Conservation (phyloP, 2,113 vertebrate genomes). For the Hippocampus mohnikei region DNA sequence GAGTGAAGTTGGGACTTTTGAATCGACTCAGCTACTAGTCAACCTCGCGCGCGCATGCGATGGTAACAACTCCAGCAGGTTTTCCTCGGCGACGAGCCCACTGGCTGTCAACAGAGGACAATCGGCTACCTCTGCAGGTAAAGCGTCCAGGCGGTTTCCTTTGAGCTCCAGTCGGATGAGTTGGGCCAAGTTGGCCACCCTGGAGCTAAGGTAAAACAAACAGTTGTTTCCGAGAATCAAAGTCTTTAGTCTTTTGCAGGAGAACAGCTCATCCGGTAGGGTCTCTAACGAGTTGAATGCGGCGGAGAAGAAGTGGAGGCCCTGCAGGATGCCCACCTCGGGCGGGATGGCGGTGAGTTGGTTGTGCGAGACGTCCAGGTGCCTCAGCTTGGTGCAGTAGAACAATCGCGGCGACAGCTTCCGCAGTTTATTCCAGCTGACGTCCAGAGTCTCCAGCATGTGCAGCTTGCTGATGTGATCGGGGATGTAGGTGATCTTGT, state of each 20-base stretch:
- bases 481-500: conserved; percentile 79
- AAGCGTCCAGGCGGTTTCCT: conserved; percentile 77
- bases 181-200: conserved; percentile 67
- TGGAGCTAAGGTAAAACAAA: conserved; percentile 71
- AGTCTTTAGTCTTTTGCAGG: conserved; percentile 77
- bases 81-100: conserved; percentile 75
- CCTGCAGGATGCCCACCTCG: conserved; percentile 78
- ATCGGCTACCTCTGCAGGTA: conserved; percentile 75
- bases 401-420: conserved; percentile 77
- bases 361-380: conserved; percentile 84
- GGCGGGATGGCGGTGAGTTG: conserved; percentile 74
- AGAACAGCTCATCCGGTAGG: conserved; percentile 83
- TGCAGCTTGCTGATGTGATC: conserved; percentile 83
- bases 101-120: conserved; percentile 70
- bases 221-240: conserved; percentile 78
- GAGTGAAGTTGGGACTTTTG: not conserved
- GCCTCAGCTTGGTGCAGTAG: conserved; percentile 77
- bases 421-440: conserved; percentile 82
- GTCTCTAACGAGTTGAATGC: conserved; percentile 80
- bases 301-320: conserved; percentile 75
- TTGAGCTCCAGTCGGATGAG: conserved; percentile 79
- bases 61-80: conserved; percentile 74
- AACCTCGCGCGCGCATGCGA: conserved; percentile 65
- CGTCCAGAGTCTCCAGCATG: conserved; percentile 76
- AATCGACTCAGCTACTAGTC: conserved; percentile 31